Conservation (phyloP, 2,888 invertebrate species). For the Lasioglossum oenotherae region DNA sequence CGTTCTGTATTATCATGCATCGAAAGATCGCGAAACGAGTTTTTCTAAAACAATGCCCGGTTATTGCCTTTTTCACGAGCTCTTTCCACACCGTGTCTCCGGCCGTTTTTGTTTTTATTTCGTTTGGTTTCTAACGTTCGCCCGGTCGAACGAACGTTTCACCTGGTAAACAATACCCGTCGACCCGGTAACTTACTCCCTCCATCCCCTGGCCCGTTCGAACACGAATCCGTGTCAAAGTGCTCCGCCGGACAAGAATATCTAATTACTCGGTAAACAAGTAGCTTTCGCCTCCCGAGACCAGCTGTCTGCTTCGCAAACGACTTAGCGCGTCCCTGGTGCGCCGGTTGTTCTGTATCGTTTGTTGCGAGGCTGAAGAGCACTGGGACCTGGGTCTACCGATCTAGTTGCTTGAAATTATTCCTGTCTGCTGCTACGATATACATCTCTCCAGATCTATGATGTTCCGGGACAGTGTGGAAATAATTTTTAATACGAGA, state of each 20-base stretch:
- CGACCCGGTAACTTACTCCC: not conserved
- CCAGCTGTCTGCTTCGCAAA: conserved; percentile 11
- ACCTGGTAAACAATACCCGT: conserved; percentile 35
- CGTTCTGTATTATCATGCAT: not conserved
- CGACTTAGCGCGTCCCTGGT: not conserved
- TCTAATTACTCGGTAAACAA: conserved; percentile 51
- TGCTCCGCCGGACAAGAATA: conserved; percentile 35
- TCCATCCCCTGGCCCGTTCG: not conserved
- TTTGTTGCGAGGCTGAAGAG: not conserved
- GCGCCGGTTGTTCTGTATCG: not conserved
- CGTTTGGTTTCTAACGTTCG: conserved; percentile 32
- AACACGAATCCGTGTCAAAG: conserved; percentile 52
- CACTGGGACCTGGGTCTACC: not conserved
- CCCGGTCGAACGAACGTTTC: conserved; percentile 33
- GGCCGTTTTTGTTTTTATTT: not conserved
- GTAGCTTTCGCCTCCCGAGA: conserved; percentile 23
- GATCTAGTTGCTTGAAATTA: not conserved
- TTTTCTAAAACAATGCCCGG: conserved; percentile 17
- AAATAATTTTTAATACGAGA: not conserved
- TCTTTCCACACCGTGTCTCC: not conserved
- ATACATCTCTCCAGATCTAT: not conserved
- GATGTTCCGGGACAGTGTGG: not conserved
- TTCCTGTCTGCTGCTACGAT: not conserved
- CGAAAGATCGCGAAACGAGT: conserved; percentile 36
- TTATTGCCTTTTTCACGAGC: not conserved